Evolutionary conservation across 2,888 invertebrate species (phyloP).

Genomic region (Laspeyria flexula): DNA sequence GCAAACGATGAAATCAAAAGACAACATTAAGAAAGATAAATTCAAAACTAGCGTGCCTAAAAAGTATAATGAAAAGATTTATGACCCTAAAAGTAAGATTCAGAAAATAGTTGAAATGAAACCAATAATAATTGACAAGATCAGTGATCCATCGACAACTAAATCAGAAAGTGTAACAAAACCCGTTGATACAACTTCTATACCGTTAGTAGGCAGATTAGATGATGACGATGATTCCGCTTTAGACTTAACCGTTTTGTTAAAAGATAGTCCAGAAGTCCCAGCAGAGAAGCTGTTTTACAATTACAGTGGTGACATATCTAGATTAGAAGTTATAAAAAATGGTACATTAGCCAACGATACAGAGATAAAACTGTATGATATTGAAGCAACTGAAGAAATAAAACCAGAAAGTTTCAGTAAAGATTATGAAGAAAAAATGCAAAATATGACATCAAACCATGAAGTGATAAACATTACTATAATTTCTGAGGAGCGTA

Average conservation of each 20-base stretch:
- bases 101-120: conserved; percentile 49
- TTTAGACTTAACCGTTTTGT: conserved; percentile 73
- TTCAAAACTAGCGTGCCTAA: conserved; percentile 64
- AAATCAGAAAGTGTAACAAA: conserved; percentile 29
- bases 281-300: conserved; percentile 39
- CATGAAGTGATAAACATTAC: conserved; percentile 64
- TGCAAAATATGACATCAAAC: conserved; percentile 38
- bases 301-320: conserved; percentile 51
- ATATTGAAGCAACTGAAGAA: conserved; percentile 36
- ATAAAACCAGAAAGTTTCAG: conserved; percentile 16
- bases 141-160: conserved; percentile 33
- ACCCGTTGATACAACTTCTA: conserved; percentile 33
- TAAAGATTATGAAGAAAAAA: conserved; percentile 24
- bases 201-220: conserved; percentile 26
- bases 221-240: conserved; percentile 53
- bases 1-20: conserved; percentile 40
- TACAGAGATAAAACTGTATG: conserved; percentile 36
- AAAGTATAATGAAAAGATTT: conserved; percentile 69
- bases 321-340: conserved; percentile 47
- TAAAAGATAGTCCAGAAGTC: conserved; percentile 59
- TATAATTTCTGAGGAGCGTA: conserved; percentile 53
- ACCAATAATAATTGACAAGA: conserved; percentile 40
- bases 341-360: conserved; percentile 39
- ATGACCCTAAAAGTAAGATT: conserved; percentile 59
- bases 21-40: conserved; percentile 56